Percentiles rank a stretch among this genome's conserved stretches.
Conservation (phyloP, 2,113 vertebrate genomes). For the Haemorhous mexicanus region DNA sequence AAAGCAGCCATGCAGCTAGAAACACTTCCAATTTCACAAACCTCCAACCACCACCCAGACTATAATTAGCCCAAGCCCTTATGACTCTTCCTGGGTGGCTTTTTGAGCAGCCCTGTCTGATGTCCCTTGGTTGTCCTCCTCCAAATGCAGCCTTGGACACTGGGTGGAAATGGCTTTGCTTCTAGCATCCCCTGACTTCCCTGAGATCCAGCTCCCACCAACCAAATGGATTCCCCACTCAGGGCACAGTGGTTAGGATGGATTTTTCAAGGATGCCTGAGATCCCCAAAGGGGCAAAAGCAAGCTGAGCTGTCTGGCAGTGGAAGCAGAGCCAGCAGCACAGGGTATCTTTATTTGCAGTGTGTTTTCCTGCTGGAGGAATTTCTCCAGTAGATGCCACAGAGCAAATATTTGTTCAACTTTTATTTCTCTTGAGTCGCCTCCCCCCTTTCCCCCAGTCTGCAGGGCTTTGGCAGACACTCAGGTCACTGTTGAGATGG, state of each 20-base stretch:
- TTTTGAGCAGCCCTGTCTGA: neutral
- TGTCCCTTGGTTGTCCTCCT: neutral
- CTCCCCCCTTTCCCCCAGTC: neutral
- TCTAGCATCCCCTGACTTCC: neutral
- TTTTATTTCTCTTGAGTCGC: slow-evolving; percentile 26
- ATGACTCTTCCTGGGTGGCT: neutral
- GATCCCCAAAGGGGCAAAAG: neutral
- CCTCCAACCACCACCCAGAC: neutral
- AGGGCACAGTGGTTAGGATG: neutral
- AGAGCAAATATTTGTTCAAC: slow-evolving; percentile 53
- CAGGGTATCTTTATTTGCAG: slow-evolving; percentile 36
- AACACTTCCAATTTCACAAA: neutral
- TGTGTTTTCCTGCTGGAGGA: slow-evolving; percentile 25
- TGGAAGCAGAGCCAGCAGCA: neutral
- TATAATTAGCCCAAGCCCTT: neutral
- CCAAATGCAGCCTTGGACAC: neutral
- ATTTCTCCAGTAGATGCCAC: slow-evolving; percentile 42
- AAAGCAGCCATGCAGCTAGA: neutral
- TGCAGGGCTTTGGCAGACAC: neutral
- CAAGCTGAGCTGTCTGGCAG: neutral
- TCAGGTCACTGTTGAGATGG: slow-evolving; percentile 19
- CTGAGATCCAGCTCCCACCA: neutral
- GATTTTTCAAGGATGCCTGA: neutral
- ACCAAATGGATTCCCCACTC: fast-evolving
- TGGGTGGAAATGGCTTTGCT: neutral